A percentile compares a stretch with the other conserved stretches of the same genome.
Conservation (phyloP, 2,888 invertebrate species). For the Dasypolia templi region DNA sequence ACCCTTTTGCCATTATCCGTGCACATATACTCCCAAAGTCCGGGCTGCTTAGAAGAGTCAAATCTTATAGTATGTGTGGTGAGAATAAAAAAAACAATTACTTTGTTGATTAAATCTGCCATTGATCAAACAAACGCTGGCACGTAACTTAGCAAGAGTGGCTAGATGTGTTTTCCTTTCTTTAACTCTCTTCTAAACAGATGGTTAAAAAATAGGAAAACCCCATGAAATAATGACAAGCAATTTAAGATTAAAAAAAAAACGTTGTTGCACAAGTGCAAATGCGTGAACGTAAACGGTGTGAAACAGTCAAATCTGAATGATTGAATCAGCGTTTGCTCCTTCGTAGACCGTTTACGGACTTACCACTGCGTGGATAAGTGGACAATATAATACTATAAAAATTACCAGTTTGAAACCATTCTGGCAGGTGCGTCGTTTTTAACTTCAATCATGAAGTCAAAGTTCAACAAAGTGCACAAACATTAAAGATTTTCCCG, state of each 20-base stretch:
- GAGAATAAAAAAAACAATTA: neutral
- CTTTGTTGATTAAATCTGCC: neutral
- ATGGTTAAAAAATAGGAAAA: too few relatives aligned
- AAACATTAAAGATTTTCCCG: slow-evolving; percentile 4
- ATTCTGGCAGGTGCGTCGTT: neutral
- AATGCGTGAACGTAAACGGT: too few relatives aligned
- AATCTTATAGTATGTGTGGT: too few relatives aligned
- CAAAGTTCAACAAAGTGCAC: slow-evolving; percentile 4
- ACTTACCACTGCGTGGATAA: neutral
- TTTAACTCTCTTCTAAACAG: too few relatives aligned
- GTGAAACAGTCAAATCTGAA: neutral
- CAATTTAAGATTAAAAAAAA: too few relatives aligned
- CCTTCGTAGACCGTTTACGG: neutral
- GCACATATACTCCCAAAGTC: neutral
- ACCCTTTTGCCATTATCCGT: neutral
- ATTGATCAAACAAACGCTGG: too few relatives aligned
- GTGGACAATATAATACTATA: neutral
- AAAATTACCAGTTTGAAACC: too few relatives aligned
- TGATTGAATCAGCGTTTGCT: neutral
- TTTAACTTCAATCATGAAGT: neutral
- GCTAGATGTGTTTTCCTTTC: too few relatives aligned
- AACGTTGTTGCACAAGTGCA: too few relatives aligned
- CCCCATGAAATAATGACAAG: too few relatives aligned
- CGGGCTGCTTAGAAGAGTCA: neutral
- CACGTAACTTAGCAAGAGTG: too few relatives aligned